Evolutionary conservation across 1,140 invertebrate genomes (phyloP).

Genomic region (Sitobion miscanthi): DNA sequence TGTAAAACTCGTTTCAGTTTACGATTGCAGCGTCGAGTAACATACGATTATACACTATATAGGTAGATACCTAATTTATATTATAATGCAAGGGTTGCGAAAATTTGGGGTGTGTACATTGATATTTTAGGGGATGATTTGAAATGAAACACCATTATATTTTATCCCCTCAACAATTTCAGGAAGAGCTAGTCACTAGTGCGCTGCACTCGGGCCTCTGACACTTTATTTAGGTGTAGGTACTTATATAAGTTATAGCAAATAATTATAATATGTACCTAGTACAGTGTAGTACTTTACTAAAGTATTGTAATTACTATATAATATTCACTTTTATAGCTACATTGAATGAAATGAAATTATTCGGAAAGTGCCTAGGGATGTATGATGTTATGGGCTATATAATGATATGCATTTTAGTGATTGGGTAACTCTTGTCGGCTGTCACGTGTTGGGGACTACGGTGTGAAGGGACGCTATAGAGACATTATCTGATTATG

Average conservation of each 20-base stretch:
- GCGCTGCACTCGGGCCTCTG: not conserved
- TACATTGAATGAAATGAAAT: not conserved
- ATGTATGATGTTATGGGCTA: not conserved
- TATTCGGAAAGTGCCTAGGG: not conserved
- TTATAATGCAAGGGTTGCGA: not conserved
- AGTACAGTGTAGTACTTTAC: not conserved
- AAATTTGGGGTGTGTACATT: not conserved
- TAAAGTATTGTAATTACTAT: not conserved
- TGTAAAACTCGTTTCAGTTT: not conserved
- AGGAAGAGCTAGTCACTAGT: not conserved
- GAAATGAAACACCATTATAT: not conserved
- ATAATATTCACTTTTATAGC: not conserved
- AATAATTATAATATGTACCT: not conserved
- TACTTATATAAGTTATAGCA: not conserved
- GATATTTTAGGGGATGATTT: not conserved
- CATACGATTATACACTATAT: not conserved
- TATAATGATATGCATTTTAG: not conserved
- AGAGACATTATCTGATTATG: not conserved
- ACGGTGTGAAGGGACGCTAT: not conserved
- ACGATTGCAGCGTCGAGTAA: not conserved
- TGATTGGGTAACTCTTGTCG: not conserved
- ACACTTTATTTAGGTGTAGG: not conserved
- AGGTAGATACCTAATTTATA: not conserved
- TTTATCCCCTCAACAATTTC: not conserved
- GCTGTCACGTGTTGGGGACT: not conserved